Evolutionary conservation across 2,888 invertebrate genomes (phyloP), one percentile per base, ranked within the genome.

Genomic region (Stegophylla sp.): DNA sequence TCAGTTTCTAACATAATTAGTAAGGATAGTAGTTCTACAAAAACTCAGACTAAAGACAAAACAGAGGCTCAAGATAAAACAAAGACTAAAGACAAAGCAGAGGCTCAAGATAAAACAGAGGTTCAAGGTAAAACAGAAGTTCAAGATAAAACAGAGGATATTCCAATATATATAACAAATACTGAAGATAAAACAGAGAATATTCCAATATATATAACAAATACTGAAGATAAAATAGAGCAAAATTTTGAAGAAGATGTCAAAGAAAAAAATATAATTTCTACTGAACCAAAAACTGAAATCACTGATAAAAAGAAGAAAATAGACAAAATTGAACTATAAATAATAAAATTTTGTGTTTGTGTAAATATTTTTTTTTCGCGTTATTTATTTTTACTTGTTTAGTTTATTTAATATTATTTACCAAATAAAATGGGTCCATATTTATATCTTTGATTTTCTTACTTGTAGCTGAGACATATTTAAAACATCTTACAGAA

Each of bases 241-340:
- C 9, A 23, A 26, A 4, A 41, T 41, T 23, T n/a, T 20, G 41
- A 41, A 26, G 53, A 76, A 26, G 17, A 63, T 34, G 20, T 20
- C 41, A 23, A 43, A 23, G 20, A 17, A 41, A 51, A 51, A 76
- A 43, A 64, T 20, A 43, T 4, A 26, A 13, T 41, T 48, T 20
- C 15, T 34, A 45, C 34, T n/a, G 76, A 64, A 75, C 26, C 66
- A 66, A 26, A 59, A 28, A 17, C 48, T 41, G 75, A 77, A 45
- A 17, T 34, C n/a, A 3, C 43, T 28, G 66, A 82, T 34, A 66
- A 71, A 23, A 75, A 82, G 48, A 81, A 75, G 43, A 63, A 82
- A 72, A 67, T 77, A 10, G 23, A n/a, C 53, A 64, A 53, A 66
- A 63, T 82, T 73, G 77, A 76, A 13, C 26, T 82, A n/a, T 74